These are phyloP conservation scores for Darevskia mixta DNA, from an alignment of 2,797 vertebrate genomes.

Conservation along the genomic window DNA sequence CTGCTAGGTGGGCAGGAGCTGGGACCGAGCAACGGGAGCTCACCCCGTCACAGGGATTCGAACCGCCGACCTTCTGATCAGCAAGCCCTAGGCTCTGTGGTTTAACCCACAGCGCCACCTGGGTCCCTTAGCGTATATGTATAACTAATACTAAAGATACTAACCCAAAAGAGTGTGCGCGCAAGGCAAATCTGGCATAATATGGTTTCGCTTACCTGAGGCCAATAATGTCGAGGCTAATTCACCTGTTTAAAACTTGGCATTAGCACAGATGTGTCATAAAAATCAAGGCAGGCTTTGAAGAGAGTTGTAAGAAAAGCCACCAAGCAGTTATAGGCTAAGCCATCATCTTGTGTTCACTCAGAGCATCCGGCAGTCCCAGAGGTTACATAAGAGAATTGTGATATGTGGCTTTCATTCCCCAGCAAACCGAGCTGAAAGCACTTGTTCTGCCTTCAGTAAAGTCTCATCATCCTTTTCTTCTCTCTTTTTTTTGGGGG, in stretches of 20 bases:
- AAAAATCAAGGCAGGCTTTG: neutral
- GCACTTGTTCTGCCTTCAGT: conserved; percentile 12
- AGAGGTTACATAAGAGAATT: neutral
- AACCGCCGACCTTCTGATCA: too few relatives aligned
- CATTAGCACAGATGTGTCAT: neutral
- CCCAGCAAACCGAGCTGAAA: conserved; percentile 4
- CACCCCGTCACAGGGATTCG: too few relatives aligned
- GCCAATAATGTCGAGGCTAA: neutral
- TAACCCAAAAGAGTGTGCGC: neutral
- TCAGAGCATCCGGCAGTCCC: neutral
- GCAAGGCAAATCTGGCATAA: neutral
- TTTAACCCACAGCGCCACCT: too few relatives aligned
- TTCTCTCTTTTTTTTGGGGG: too few relatives aligned
- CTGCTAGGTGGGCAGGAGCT: too few relatives aligned
- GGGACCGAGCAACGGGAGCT: too few relatives aligned
- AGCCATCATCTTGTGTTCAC: conserved; percentile 1
- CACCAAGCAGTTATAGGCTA: neutral
- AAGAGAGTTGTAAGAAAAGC: neutral
- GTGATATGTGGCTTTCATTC: conserved; percentile 40
- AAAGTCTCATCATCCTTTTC: conserved; percentile 17
- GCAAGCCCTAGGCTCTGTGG: too few relatives aligned
- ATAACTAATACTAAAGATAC: neutral
- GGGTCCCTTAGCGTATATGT: neutral
- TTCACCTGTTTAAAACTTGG: conserved; percentile 14
- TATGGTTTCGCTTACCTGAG: neutral